These are phyloP conservation scores for Sylvicola fuscatus DNA, from an alignment of 2,888 invertebrate species.

Conservation along the genomic window DNA sequence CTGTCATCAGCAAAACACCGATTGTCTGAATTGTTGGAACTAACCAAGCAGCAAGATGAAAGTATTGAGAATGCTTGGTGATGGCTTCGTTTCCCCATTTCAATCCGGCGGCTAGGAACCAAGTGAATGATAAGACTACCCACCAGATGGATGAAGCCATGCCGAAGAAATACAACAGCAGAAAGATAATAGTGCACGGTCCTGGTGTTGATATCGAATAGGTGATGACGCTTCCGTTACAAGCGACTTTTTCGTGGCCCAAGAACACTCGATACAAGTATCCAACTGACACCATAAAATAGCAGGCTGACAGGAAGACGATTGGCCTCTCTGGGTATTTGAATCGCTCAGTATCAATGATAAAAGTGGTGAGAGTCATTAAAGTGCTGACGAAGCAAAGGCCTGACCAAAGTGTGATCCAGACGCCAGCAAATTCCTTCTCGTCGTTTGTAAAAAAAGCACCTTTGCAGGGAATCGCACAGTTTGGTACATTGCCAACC, in stretches of 20 bases:
- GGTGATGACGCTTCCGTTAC: constrained; percentile 52
- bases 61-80: constrained; percentile 67
- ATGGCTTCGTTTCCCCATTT: constrained; percentile 99
- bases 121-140: constrained; percentile 90
- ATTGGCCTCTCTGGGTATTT: constrained; percentile 97
- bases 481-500: constrained; percentile 48
- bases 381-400: constrained; percentile 89
- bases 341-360: constrained; percentile 89
- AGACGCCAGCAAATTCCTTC: constrained; percentile 81
- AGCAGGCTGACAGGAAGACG: constrained; percentile 92
- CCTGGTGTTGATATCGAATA: constrained; percentile 59
- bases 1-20: constrained; percentile 67
- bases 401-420: constrained; percentile 93
- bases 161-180: constrained; percentile 94
- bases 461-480: constrained; percentile 79
- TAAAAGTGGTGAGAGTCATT: constrained; percentile 91
- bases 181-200: constrained; percentile 82
- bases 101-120: constrained; percentile 95
- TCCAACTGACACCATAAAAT: constrained; percentile 83
- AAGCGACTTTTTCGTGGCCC: constrained; percentile 83
- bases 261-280: constrained; percentile 73
- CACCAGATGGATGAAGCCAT: constrained; percentile 98
- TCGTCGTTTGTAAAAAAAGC: constrained; percentile 83
- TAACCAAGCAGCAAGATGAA: constrained; percentile 92
- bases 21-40: constrained; percentile 84